These are phyloP conservation scores for Menidia beryllina DNA, from an alignment of 2,113 vertebrate genomes.

Conservation along the genomic window DNA sequence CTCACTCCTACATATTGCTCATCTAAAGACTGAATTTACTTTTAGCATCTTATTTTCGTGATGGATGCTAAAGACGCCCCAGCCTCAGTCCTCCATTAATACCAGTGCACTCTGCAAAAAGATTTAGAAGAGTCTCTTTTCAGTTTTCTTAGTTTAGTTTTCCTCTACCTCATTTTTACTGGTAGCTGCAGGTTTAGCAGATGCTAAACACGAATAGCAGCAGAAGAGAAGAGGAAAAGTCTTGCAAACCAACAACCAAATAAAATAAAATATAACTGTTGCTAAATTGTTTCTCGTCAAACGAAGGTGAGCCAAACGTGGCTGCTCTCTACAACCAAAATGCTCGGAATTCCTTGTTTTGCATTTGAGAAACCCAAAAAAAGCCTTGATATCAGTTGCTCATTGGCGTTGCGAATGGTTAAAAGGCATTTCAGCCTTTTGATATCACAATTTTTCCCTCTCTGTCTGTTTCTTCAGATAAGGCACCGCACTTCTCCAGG, in stretches of 20 bases:
- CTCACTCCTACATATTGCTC: slow-evolving; percentile 47
- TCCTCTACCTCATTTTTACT: no score
- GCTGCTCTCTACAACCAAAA: slow-evolving; percentile 2
- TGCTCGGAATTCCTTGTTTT: slow-evolving; percentile 25
- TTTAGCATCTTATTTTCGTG: background rate
- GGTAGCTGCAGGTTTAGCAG: background rate
- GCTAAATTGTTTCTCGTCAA: no score
- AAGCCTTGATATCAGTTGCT: slow-evolving; percentile 6
- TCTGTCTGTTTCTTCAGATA: slow-evolving; percentile 82
- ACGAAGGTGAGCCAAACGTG: background rate
- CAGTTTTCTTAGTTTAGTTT: no score
- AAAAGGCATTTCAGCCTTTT: slow-evolving; percentile 43
- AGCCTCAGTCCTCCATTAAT: background rate
- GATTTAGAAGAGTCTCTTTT: no score
- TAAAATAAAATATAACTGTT: background rate
- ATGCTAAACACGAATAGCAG: background rate
- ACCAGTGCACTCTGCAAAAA: no score
- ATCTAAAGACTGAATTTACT: slow-evolving; percentile 23
- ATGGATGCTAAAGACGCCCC: background rate
- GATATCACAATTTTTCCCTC: slow-evolving; percentile 27
- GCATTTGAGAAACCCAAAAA: slow-evolving; percentile 2
- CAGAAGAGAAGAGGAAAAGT: background rate
- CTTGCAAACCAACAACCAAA: background rate
- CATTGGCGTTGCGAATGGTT: slow-evolving; percentile 20
- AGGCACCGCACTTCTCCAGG: slow-evolving; percentile 95